Evolutionary conservation across 2,888 invertebrate genomes (phyloP).

Genomic region (Drosophila hamatofila): DNA sequence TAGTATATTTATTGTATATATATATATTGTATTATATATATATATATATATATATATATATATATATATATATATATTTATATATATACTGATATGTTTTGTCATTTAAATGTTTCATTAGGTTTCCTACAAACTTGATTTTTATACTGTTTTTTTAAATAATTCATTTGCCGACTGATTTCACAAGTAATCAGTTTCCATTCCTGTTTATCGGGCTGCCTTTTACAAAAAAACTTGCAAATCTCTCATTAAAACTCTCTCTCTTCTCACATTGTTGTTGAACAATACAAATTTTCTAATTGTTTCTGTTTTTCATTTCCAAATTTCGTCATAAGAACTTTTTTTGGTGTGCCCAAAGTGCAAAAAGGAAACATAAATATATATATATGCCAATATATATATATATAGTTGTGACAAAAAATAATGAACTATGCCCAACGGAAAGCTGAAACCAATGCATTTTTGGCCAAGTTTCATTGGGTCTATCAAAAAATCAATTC

Average conservation of each 20-base stretch:
- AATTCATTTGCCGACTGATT: constrained; percentile 17
- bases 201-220: constrained; percentile 8
- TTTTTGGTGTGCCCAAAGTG: constrained; percentile 51
- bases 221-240: constrained; percentile 54
- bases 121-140: constrained; percentile 42
- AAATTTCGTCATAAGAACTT: constrained; percentile 71
- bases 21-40: constrained; percentile 47
- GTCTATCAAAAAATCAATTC: constrained; percentile 26
- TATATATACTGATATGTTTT: constrained; percentile 80
- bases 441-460: constrained; percentile 71
- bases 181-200: constrained; percentile 27
- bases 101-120: constrained; percentile 70
- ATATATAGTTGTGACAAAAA: constrained; percentile 10
- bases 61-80: constrained; percentile 6
- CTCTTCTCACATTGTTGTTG: constrained; percentile 30
- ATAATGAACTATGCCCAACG: constrained; percentile 37
- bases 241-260: constrained; percentile 47
- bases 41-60: constrained; percentile 48
- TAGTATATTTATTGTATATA: constrained; percentile 59
- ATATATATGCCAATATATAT: constrained; percentile 6
- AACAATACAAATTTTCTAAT: constrained; percentile 60
- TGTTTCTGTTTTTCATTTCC: constrained; percentile 16
- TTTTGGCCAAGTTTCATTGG: constrained; percentile 64
- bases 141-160: background rate
- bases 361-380: constrained; percentile 34